Conservation (phyloP, 1,140 invertebrate species). For the Kradibia gibbosae region DNA sequence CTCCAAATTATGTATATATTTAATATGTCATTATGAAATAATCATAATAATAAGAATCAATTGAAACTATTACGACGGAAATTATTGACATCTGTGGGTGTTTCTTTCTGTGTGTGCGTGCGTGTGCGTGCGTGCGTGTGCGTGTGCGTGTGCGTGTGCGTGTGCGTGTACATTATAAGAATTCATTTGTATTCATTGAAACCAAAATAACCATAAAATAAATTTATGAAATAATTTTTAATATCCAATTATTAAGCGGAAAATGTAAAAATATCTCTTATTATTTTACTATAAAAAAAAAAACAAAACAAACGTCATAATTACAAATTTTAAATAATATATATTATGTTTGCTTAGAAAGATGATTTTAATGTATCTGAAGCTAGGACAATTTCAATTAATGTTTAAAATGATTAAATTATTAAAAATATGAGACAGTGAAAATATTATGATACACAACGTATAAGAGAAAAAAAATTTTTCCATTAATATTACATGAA, state of each 20-base stretch:
- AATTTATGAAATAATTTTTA: background rate
- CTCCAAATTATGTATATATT: too few species aligned
- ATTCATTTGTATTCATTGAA: background rate
- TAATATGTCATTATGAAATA: too few species aligned
- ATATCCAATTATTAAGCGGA: background rate
- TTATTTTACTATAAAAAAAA: background rate
- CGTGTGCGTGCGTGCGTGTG: too few species aligned
- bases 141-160: too few species aligned
- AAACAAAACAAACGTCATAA: background rate
- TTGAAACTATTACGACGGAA: too few species aligned
- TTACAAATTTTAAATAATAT: conserved; percentile 20
- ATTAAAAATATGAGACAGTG: background rate
- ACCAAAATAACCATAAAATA: background rate
- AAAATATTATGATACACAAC: conserved; percentile 11
- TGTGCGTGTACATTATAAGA: background rate
- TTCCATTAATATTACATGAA: conserved; percentile 22
- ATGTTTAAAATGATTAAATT: background rate
- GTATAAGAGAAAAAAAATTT: conserved; percentile 4
- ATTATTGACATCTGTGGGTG: too few species aligned
- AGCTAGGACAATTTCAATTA: conserved; percentile 8
- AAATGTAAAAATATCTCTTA: background rate
- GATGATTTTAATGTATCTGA: background rate
- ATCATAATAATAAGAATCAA: too few species aligned
- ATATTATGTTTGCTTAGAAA: conserved; percentile 5
- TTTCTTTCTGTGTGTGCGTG: too few species aligned